Evolutionary conservation across 2,113 vertebrate genomes (phyloP).

Genomic region (Aegithalos caudatus): DNA sequence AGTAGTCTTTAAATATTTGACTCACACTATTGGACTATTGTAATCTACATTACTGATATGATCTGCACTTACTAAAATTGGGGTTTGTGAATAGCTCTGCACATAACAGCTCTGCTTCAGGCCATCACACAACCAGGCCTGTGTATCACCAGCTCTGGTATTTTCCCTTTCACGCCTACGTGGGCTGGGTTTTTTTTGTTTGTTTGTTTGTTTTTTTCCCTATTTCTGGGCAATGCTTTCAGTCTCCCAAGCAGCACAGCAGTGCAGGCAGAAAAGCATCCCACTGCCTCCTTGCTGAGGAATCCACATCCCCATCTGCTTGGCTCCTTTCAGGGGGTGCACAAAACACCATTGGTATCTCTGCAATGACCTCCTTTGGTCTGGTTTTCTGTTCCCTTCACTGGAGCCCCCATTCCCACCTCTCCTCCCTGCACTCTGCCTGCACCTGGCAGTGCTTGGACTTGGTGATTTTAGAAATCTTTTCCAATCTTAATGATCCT

Average conservation of each 20-base stretch:
- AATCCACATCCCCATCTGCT: background rate
- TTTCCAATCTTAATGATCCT: background rate
- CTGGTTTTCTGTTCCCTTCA: background rate
- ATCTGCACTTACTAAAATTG: background rate
- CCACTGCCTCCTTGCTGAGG: background rate
- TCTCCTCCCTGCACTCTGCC: background rate
- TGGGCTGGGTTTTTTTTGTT: background rate
- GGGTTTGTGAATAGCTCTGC: constrained; percentile 24
- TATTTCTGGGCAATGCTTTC: background rate
- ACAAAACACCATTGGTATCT: background rate
- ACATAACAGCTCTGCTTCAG: background rate
- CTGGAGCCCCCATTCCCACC: background rate
- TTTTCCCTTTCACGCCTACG: constrained; percentile 23
- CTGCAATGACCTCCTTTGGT: background rate
- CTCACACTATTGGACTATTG: background rate
- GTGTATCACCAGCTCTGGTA: background rate
- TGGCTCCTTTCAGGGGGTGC: background rate
- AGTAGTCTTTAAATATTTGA: constrained; percentile 41
- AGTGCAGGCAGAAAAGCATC: background rate
- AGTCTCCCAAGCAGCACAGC: background rate
- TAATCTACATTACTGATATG: constrained; percentile 2
- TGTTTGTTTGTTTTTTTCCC: background rate
- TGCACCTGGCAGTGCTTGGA: background rate
- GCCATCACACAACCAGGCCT: background rate
- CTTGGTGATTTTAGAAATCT: background rate